Percentiles rank a stretch among this genome's conserved stretches.
Evolutionary conservation across 1,140 invertebrate genomes (phyloP).

Genomic region (Ridgeia piscesae): DNA sequence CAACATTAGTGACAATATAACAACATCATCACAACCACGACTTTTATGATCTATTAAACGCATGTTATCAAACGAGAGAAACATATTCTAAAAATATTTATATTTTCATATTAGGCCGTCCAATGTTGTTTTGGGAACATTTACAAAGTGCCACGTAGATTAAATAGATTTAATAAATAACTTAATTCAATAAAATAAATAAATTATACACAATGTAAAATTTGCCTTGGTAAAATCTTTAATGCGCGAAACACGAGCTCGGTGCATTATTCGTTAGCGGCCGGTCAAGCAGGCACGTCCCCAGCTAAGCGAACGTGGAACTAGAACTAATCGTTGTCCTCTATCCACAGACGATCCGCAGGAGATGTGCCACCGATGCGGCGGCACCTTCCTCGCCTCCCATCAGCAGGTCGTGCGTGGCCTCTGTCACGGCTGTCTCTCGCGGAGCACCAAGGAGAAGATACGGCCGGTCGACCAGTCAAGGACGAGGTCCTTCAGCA

Average conservation of each 20-base stretch:
- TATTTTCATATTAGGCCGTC: neutral
- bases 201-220: too few species aligned
- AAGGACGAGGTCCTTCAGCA: conserved; percentile 2
- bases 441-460: neutral
- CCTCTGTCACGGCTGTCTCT: neutral
- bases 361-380: neutral
- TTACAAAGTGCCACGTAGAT: too few species aligned
- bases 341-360: neutral
- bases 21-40: neutral
- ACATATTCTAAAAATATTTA: neutral
- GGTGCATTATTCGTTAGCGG: neutral
- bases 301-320: too few species aligned
- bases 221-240: neutral
- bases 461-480: neutral
- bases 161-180: too few species aligned
- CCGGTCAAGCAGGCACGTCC: too few species aligned
- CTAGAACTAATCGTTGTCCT: too few species aligned
- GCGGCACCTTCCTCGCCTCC: neutral
- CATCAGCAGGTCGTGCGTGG: neutral
- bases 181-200: too few species aligned
- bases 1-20: too few species aligned
- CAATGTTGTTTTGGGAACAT: too few species aligned
- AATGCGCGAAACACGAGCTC: neutral
- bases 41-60: neutral
- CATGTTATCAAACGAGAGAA: neutral